A percentile compares a stretch with the other conserved stretches of the same genome.
Evolutionary conservation across 2,888 invertebrate genomes (phyloP).

Genomic region (Callosobruchus maculatus): DNA sequence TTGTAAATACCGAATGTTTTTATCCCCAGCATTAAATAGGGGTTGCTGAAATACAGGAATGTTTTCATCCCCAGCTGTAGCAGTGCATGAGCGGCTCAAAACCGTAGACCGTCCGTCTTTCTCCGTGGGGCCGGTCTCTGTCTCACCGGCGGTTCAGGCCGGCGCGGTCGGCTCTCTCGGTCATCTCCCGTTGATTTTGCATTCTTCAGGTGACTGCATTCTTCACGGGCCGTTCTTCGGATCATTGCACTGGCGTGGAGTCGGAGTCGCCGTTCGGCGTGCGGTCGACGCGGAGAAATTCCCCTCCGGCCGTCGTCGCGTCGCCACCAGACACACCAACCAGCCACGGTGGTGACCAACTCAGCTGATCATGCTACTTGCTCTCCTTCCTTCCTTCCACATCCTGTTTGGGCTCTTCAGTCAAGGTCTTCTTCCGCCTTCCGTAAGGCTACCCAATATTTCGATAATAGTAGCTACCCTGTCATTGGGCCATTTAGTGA

Average conservation of each 20-base stretch:
- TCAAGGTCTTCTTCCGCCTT: too few species aligned
- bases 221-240: slow-evolving; percentile 40
- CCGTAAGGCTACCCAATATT: too few species aligned
- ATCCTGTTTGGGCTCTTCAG: too few species aligned
- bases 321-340: not conserved
- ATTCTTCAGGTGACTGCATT: slow-evolving; percentile 43
- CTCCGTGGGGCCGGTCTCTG: not conserved
- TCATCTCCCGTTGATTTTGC: slow-evolving; percentile 42
- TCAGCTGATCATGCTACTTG: not conserved
- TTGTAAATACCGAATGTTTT: too few species aligned
- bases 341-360: not conserved
- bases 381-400: too few species aligned
- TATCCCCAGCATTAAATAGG: too few species aligned
- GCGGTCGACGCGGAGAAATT: not conserved
- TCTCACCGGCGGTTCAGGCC: slow-evolving; percentile 11
- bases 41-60: too few species aligned
- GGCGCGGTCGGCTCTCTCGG: slow-evolving; percentile 18
- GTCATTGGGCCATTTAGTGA: too few species aligned
- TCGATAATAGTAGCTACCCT: too few species aligned
- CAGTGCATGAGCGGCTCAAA: not conserved
- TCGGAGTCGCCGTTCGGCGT: slow-evolving; percentile 18
- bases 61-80: too few species aligned
- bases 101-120: not conserved
- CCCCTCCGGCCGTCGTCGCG: too few species aligned
- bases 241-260: slow-evolving; percentile 37